Percentiles rank a stretch among this genome's conserved stretches.
Conservation (phyloP, 2,888 invertebrate genomes). For the Plutella xylostella region DNA sequence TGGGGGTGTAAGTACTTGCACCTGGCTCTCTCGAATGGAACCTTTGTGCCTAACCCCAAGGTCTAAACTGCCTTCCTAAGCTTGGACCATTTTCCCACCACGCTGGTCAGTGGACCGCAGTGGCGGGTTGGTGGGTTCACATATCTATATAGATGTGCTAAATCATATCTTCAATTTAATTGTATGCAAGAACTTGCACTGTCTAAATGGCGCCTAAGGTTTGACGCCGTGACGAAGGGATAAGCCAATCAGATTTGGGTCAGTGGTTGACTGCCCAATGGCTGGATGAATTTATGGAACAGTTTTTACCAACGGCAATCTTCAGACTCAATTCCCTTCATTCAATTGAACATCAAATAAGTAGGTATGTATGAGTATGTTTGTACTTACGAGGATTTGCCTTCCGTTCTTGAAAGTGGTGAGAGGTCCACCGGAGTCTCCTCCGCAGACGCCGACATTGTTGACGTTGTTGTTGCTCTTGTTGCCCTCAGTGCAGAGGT, state of each 20-base stretch:
- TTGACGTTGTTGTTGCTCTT: slow-evolving; percentile 31
- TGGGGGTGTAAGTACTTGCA: no score
- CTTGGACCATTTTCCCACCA: no score
- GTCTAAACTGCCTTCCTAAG: no score
- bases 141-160: no score
- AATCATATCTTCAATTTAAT: not conserved
- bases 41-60: no score
- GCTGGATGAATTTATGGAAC: not conserved
- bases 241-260: not conserved
- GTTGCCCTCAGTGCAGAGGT: slow-evolving; percentile 22
- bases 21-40: no score
- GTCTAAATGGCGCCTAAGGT: not conserved
- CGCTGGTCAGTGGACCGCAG: no score
- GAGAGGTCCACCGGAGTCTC: slow-evolving; percentile 32
- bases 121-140: no score
- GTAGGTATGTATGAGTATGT: not conserved
- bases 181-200: not conserved
- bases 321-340: not conserved
- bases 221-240: not conserved
- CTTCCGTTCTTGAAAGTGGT: slow-evolving; percentile 7
- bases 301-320: not conserved
- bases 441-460: slow-evolving; percentile 34
- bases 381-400: slow-evolving; percentile 9
- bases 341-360: not conserved
- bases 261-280: not conserved